Evolutionary conservation across 2,113 vertebrate genomes (phyloP), one percentile per base, ranked within the genome.

Genomic region (Noturus placidus): DNA sequence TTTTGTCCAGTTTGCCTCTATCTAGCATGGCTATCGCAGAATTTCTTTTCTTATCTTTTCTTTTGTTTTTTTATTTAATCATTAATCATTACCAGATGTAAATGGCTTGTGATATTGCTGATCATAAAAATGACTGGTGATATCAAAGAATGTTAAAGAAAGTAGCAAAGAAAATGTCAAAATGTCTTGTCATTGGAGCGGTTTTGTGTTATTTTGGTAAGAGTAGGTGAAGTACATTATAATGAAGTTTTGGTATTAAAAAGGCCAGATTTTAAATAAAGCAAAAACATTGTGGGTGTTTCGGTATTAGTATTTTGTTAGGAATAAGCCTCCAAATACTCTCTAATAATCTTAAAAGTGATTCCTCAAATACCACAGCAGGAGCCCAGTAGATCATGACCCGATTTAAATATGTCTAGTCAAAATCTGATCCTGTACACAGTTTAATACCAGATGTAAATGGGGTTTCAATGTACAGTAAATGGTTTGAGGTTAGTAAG

Each of bases 401-500:
- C 42, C 1, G 65, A 72, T 84, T 57, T 56, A 72, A 38, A 72
- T 52, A 84, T 27, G 30, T 38, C 63, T 87, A 50, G 20, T 67
- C 70, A 84, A 88, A 78, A 67, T 84, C 59, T 42, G 70, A 79
- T 84, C 33, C 50, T 15, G 50, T 57, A 59, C 17, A 14, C 76
- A 70, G 15, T 84, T 86, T 74, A 87, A 84, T 63, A 65, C 56
- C 57, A 84, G 42, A 78, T 56, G 72, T 78, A 84, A 79, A 88
- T 52, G 35, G 25, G 82, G 56, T 94, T 94, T 93, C 91, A 91
- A 50, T 84, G 87, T 88, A 88, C 74, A 67, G 57, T 88, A 92
- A 89, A 91, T 92, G 90, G 92, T 94, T 93, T 86, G 89, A 94
- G 94, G 93, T 95, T 93, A 94, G 94, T 96, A 95, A 97, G 93